These are phyloP conservation scores for Daktulosphaira vitifoliae DNA, from an alignment of 1,140 invertebrate species.

Conservation along the genomic window DNA sequence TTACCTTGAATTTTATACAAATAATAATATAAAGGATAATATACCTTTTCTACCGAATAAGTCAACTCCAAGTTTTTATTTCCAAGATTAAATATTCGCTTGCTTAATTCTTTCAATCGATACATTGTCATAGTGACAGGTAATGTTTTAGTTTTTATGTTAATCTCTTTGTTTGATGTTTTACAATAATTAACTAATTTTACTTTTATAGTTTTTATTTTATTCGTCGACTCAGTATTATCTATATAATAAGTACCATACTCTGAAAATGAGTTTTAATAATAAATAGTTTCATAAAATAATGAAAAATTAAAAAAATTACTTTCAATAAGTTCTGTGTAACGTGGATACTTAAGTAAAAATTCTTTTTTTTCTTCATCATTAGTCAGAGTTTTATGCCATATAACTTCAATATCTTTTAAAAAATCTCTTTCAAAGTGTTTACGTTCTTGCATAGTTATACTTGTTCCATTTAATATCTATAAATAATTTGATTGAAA, in stretches of 20 bases:
- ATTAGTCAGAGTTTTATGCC: constrained; percentile 22
- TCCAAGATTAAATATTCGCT: constrained; percentile 12
- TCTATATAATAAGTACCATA: constrained; percentile 21
- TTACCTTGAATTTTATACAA: too few species aligned
- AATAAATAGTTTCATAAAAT: too few species aligned
- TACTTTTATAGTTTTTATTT: constrained; percentile 24
- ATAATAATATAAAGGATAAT: too few species aligned
- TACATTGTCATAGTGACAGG: constrained; percentile 19
- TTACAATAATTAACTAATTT: constrained; percentile 25
- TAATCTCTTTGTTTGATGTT: neutral
- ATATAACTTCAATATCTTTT: constrained; percentile 22
- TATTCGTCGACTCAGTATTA: neutral
- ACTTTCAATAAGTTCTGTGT: constrained; percentile 21
- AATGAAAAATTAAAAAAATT: neutral
- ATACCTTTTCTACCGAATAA: constrained; percentile 2
- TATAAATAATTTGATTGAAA: neutral
- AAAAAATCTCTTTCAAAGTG: constrained; percentile 24
- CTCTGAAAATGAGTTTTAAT: neutral
- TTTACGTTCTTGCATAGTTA: constrained; percentile 10
- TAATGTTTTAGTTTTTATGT: constrained; percentile 6
- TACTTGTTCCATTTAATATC: constrained; percentile 20
- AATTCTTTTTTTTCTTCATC: constrained; percentile 11
- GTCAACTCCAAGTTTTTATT: constrained; percentile 15
- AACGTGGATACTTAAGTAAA: constrained; percentile 4
- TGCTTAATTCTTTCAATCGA: constrained; percentile 21